A percentile compares a stretch with the other conserved stretches of the same genome.
Evolutionary conservation across 2,888 invertebrate species (phyloP).

Genomic region (Lypha dubia): DNA sequence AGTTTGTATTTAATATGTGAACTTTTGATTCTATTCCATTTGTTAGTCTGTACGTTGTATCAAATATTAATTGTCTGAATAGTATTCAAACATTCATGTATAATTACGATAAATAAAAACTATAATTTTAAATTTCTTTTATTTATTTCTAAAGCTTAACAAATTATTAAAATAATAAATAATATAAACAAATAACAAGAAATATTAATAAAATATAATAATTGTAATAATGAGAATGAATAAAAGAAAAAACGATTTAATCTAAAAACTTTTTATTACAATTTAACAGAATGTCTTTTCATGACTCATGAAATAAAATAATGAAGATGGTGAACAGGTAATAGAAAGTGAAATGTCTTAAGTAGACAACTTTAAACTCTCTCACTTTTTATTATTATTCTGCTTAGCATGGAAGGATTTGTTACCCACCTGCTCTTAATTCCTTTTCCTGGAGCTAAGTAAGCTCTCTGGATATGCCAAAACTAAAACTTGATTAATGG

Average conservation of each 20-base stretch:
- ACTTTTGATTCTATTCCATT: conserved; percentile 60
- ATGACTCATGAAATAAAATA: conserved; percentile 7
- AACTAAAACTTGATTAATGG: too few species aligned
- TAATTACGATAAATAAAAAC: conserved; percentile 43
- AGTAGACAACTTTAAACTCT: too few species aligned
- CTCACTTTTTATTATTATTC: too few species aligned
- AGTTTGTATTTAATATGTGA: conserved; percentile 59
- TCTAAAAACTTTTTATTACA: not conserved
- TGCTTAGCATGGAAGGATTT: too few species aligned
- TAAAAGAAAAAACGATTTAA: not conserved
- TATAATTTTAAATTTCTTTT: conserved; percentile 59
- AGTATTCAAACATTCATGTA: conserved; percentile 57
- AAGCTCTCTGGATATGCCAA: too few species aligned
- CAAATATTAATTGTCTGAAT: conserved; percentile 60
- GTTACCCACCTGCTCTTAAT: too few species aligned
- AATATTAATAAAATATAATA: conserved; percentile 25
- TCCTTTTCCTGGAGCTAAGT: too few species aligned
- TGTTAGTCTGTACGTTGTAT: conserved; percentile 62
- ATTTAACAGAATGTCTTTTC: conserved; percentile 3
- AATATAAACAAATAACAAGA: conserved; percentile 12
- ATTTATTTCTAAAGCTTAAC: conserved; percentile 49
- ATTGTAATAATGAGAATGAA: conserved; percentile 13
- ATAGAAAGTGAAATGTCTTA: not conserved
- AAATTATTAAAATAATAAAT: conserved; percentile 22
- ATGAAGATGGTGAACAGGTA: not conserved